Conservation (phyloP, 1,140 invertebrate genomes). For the Drosophila ercepeae region DNA sequence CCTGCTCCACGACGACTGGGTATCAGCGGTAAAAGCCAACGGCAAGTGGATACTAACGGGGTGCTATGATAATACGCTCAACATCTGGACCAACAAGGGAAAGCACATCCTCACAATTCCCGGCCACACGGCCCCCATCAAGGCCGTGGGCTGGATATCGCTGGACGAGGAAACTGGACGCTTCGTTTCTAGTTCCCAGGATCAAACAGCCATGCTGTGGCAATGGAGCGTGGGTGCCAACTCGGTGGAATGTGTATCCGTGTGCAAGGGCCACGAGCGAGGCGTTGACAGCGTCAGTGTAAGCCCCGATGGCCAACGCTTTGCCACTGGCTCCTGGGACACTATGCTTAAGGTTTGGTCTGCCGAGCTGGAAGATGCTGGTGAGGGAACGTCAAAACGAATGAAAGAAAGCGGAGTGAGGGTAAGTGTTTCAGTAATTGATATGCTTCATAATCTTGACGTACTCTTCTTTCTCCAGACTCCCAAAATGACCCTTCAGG, state of each 20-base stretch:
- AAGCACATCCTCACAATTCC: constrained; percentile 92
- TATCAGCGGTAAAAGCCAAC: constrained; percentile 91
- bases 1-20: constrained; percentile 98
- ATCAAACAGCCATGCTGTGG: constrained; percentile 96
- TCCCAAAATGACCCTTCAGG: constrained; percentile 94
- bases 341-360: constrained; percentile 92
- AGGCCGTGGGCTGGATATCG: constrained; percentile 94
- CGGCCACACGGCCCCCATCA: constrained; percentile 93
- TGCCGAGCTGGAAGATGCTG: constrained; percentile 84
- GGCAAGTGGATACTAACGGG: constrained; percentile 95
- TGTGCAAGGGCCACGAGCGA: constrained; percentile 94
- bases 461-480: constrained; percentile 85
- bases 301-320: constrained; percentile 86
- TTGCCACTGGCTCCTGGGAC: constrained; percentile 98
- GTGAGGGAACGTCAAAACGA: constrained; percentile 62
- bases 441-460: background rate
- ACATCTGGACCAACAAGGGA: constrained; percentile 94
- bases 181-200: constrained; percentile 95
- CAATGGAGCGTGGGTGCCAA: constrained; percentile 91
- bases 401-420: constrained; percentile 84
- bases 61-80: constrained; percentile 97
- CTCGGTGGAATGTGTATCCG: constrained; percentile 91
- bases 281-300: constrained; percentile 93
- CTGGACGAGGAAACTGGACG: constrained; percentile 86
- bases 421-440: constrained; percentile 69